These are phyloP conservation scores for Antrozous pallidus DNA, from an alignment of 2,797 vertebrate species.

Conservation along the genomic window DNA sequence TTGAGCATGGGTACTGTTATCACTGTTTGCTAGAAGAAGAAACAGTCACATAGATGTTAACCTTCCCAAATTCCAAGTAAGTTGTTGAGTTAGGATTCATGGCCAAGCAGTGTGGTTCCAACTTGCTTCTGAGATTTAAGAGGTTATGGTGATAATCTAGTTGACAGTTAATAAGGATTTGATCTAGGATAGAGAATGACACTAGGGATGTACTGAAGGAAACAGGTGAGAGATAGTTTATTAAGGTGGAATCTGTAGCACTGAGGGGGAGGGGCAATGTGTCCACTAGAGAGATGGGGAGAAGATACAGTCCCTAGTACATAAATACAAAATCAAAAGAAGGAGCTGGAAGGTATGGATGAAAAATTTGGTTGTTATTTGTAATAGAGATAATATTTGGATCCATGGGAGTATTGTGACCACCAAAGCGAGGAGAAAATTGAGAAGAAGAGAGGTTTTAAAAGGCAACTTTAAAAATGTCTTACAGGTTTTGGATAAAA, in stretches of 20 bases:
- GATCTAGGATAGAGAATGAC: not conserved
- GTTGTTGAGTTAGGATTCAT: slow-evolving; percentile 10
- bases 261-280: not conserved
- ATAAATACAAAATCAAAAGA: not conserved
- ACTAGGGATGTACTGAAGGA: not conserved
- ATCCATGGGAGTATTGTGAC: not conserved
- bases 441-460: not conserved
- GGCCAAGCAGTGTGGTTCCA: not conserved
- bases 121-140: not conserved
- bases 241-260: not conserved
- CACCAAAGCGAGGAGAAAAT: not conserved
- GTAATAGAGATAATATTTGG: not conserved
- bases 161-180: not conserved
- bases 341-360: not conserved
- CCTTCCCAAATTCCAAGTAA: not conserved
- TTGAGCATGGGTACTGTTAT: not conserved
- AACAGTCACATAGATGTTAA: not conserved
- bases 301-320: not conserved
- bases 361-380: not conserved
- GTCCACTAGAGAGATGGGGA: not conserved
- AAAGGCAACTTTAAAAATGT: not conserved
- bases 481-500: not conserved
- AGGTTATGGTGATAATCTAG: not conserved
- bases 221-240: not conserved
- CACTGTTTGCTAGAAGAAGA: not conserved